These are phyloP conservation scores for Ylistrum balloti DNA, from an alignment of 1,140 invertebrate genomes.

Conservation along the genomic window DNA sequence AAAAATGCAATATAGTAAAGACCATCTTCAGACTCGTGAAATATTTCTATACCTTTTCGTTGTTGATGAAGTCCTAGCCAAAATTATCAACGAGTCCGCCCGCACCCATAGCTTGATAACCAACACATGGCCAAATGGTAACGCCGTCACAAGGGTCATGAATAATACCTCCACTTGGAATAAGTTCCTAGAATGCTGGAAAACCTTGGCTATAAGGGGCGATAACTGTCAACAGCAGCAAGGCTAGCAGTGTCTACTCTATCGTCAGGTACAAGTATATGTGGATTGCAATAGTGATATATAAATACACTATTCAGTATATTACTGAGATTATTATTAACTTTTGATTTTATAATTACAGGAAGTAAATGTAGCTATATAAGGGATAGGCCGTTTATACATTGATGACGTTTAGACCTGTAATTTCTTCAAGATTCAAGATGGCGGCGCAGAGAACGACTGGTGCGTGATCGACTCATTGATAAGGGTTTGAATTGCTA, in stretches of 20 bases:
- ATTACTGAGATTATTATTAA: too few species aligned
- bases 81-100: neutral
- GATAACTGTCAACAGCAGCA: neutral
- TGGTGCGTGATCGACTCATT: too few species aligned
- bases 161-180: neutral
- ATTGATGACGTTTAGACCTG: too few species aligned
- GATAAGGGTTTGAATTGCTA: too few species aligned
- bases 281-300: neutral
- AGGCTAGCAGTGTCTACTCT: neutral
- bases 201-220: neutral
- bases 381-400: too few species aligned
- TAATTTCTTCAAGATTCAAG: too few species aligned
- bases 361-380: too few species aligned
- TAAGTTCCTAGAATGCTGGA: neutral
- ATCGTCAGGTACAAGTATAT: neutral
- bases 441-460: too few species aligned
- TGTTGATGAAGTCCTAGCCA: neutral
- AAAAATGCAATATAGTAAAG: too few species aligned
- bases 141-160: neutral
- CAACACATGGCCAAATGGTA: neutral
- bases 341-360: too few species aligned
- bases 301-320: too few species aligned
- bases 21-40: too few species aligned
- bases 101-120: neutral
- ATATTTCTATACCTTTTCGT: neutral